Percentiles rank a stretch among this genome's conserved stretches.
Conservation (phyloP, 53 echinoderm and acorn worm genomes). For the Echinometra lucunter region DNA sequence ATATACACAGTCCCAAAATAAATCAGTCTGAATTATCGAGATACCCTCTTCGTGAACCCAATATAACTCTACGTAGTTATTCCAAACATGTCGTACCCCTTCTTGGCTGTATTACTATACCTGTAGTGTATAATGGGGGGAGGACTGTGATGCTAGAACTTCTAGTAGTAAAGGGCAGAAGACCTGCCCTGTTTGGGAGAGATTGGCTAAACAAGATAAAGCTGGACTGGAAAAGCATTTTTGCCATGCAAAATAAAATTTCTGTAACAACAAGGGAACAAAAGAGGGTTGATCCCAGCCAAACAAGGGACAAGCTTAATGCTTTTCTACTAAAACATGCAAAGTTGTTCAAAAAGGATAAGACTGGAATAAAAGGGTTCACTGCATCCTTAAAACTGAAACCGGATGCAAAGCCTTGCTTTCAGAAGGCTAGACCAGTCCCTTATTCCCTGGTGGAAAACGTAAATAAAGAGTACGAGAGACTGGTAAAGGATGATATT, state of each 20-base stretch:
- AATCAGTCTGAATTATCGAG: not conserved
- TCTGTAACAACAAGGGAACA: conserved; percentile 2
- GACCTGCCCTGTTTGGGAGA: conserved; percentile 67
- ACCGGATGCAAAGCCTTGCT: conserved; percentile 63
- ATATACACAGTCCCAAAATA: too few species aligned
- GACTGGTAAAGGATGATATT: conserved; percentile 56
- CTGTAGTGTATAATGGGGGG: conserved; percentile 59
- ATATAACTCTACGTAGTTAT: not conserved
- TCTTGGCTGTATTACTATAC: conserved; percentile 51
- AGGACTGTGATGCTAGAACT: not conserved
- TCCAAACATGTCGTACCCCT: conserved; percentile 56
- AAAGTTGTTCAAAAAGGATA: conserved; percentile 58
- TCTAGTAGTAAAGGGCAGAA: conserved; percentile 53
- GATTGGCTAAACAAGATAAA: conserved; percentile 55
- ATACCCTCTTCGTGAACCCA: not conserved
- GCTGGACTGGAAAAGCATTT: conserved; percentile 67
- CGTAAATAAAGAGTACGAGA: conserved; percentile 55
- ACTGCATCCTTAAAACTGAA: conserved; percentile 67
- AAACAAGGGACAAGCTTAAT: conserved; percentile 10
- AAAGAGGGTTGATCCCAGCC: not conserved
- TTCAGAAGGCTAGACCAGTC: conserved; percentile 64
- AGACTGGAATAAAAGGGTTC: conserved; percentile 61
- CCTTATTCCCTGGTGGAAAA: conserved; percentile 59
- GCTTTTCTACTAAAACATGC: conserved; percentile 61
- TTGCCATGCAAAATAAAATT: conserved; percentile 8